Base-by-base conservation (phyloP, 2,888 invertebrate species). In the Melikaiella ostensackeni region DNA sequence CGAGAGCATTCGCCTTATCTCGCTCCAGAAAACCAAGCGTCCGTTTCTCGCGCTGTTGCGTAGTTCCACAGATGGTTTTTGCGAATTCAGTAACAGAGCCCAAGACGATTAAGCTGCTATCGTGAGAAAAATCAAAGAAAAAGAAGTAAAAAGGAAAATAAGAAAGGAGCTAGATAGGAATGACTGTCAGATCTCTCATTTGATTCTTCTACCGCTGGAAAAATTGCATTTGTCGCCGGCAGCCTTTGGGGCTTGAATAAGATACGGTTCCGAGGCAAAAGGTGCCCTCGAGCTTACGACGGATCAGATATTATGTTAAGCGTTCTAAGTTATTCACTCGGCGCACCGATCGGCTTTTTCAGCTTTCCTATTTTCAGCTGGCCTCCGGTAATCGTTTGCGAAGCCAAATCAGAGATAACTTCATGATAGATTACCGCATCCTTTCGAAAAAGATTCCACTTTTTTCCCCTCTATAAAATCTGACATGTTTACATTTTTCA, bases 291-390 rank as follows among this genome's bases (percentile, higher is more conserved):
- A 85, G 85, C 81, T 86, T 84, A 78, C 83, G 80, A 81, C 81
- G 80, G 85, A 88, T 87, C 88, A 84, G 87, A 88, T 88, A 88
- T 88, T 88, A 88, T 87, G 88, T 88, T 88, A 88, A 88, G 84
- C 88, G 86, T 86, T 85, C 84, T 84, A 84, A 86, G 86, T 85
- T 85, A 87, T 87, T 87, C 87, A 85, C 84, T 87, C 86, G 86
- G 77, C 83, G 84, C 85, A 42, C 30, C 75, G 77, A 77, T 82
- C 76, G 80, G 76, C 79, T 80, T 76, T 75, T 75, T 74, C 27
- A 77, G 21, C 64, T 50, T 38, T 59, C 61, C 59, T 75, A 77
- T 63, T 50, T 75, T 74, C 74, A 24, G 30, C 27, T 70, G 57
- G 59, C 55, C 62, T 70, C 46, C 30, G 79, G 79, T 82, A 81